Base-by-base conservation (phyloP, 1,140 invertebrate genomes). In the Metopolophium dirhodum region DNA sequence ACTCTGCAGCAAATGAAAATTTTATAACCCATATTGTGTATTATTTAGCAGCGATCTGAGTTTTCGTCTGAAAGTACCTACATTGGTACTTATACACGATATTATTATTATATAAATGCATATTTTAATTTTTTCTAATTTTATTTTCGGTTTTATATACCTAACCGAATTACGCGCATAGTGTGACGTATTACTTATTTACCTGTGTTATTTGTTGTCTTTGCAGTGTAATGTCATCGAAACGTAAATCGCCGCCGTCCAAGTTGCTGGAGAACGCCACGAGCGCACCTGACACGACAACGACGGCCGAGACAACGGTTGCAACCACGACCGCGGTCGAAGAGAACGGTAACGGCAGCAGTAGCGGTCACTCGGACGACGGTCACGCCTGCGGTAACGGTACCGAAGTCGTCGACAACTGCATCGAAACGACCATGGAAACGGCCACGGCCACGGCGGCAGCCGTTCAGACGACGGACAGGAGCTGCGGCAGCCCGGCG, bases 231-330 rank as follows among this genome's bases (percentile, higher is more conserved):
- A 98, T 98, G 98, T 98, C 98, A 96, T 98, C 98, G 96, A 98
- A 98, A 97, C 97, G 98, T 96, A 98, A 98, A 95, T 98, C 97
- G 95, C 97, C 97, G 95, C 98, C 98, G 95, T 97, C 97, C 94
- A 98, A 98, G 96, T 96, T 98, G 96, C 97, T 97, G 96, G 97
- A 98, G 96, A 97, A 97, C 47, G 49, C 49, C 1, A 45, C 49
- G 47, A 45, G 41, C 91, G 91, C 30, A 51, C 30, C 82, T 23
- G 77, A 85, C 82, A 51, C 77, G 49, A 93, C 91, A 83, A 85
- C n/a, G 49, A 54, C 89, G 8, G 22, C 77, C 35, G 49, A 54
- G 23, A 37, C 88, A 7, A 26, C 22, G 26, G 22, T 54, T 7
- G n/a, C 54, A 26, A 23, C 37, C 41, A 41, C 41, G 37, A 41